Evolutionary conservation across 2,113 vertebrate genomes (phyloP), one percentile per base, ranked within the genome.

Genomic region (Psittacula cyanocephala): DNA sequence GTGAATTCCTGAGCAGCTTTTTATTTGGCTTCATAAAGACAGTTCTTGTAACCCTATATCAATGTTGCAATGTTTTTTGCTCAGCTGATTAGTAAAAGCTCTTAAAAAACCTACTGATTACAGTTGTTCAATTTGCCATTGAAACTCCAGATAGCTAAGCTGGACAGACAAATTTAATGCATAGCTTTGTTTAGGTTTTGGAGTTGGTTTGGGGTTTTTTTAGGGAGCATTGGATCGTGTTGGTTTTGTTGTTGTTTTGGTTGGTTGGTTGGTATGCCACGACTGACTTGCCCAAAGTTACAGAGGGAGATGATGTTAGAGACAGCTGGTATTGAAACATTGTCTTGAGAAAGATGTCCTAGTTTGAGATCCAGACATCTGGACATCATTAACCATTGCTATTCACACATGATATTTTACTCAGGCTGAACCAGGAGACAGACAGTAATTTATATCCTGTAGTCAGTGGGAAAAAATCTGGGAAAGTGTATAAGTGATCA

Each of bases 321-420:
- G 16, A 18, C 59, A 44, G 39, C 53, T 7, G 0, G 14, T 76
- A 72, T 63, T 89, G 39, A 85, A 91, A 84, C 8, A 28, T 3
- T 47, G 20, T 68, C 82, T 86, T 64, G 71, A 88, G 60, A 94
- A 91, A 90, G 72, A 68, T 81, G 46, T 86, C 55, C 71, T 33
- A 86, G 43, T 72, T 77, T 90, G 50, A 81, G 39, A 91, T 81
- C 16, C 68, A 93, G 76, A 88, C 94, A 96, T 95, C 89, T 96
- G 94, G 79, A 91, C 85, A 64, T 71, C 71, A 78, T 96, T 96
- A 96, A 81, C 31, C 33, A n/a, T 74, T 0, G 0, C 60, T 83
- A 17, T 78, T 94, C 88, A 88, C 79, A 86, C 53, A 68, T 67
- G 79, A 86, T 91, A 86, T 89, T 96, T 93, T 44, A 90, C 93